phyloP scores from a whole-genome alignment of 2,888 invertebrate species.

The Melipona bicolor region DNA sequence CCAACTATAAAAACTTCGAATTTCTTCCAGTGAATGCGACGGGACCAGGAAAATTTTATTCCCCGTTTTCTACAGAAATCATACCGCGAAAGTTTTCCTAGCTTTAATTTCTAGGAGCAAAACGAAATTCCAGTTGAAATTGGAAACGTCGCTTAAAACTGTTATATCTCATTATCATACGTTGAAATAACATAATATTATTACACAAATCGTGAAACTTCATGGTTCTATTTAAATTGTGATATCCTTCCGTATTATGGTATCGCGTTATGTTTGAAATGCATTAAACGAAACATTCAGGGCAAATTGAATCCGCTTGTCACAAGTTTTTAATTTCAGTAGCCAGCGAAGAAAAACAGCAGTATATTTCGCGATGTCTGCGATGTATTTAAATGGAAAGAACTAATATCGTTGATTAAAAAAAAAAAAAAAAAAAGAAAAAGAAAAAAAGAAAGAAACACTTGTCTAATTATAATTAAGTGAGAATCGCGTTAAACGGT shows the following conservation, averaged over 20 bases:
- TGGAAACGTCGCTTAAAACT: conserved; percentile 8
- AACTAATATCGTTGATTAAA: background rate
- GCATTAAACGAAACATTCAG: conserved; percentile 33
- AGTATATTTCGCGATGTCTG: background rate
- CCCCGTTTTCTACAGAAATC: background rate
- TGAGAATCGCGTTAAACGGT: background rate
- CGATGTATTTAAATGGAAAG: background rate
- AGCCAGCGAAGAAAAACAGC: conserved; percentile 1
- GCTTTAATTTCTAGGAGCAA: background rate
- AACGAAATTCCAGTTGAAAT: background rate
- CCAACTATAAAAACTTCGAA: background rate
- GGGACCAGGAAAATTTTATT: background rate
- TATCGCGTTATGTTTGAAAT: conserved; percentile 39
- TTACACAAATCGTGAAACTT: conserved; percentile 33
- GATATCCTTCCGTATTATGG: conserved; percentile 34
- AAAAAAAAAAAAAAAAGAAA: no score
- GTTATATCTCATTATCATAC: conserved; percentile 4
- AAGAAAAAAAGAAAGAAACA: background rate
- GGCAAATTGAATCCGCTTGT: conserved; percentile 29
- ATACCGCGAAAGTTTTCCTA: background rate
- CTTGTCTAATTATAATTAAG: background rate
- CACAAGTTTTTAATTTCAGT: conserved; percentile 38
- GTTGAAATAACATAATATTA: conserved; percentile 33
- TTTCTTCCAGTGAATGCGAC: background rate
- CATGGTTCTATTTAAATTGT: conserved; percentile 1